Conservation (phyloP, 2,888 invertebrate genomes). For the Falcaria lacertinaria region DNA sequence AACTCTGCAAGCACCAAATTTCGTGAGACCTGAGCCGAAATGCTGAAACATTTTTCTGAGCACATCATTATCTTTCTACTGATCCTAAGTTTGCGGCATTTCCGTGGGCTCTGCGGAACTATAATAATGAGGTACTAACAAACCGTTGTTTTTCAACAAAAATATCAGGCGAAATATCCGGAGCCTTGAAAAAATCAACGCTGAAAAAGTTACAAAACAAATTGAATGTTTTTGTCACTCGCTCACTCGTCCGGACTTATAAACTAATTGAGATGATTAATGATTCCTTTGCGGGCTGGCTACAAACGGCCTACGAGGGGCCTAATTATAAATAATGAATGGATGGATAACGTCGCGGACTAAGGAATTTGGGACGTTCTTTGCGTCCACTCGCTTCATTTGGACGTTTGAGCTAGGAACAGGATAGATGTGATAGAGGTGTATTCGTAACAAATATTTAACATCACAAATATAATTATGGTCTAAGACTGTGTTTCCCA, state of each 20-base stretch:
- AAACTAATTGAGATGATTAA: constrained; percentile 58
- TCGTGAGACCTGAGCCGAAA: too few relatives aligned
- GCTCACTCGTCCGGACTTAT: constrained; percentile 20
- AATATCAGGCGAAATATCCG: neutral
- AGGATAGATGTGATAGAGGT: constrained; percentile 1
- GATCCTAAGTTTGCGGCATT: neutral
- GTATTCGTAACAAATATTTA: too few relatives aligned
- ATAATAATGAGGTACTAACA: neutral
- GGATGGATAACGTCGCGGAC: constrained; percentile 20
- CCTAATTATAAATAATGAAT: constrained; percentile 68
- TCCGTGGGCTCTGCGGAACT: neutral
- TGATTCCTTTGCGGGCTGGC: constrained; percentile 35
- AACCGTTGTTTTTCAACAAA: neutral
- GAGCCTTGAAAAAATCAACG: neutral
- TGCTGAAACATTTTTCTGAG: too few relatives aligned
- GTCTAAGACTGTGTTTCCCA: too few relatives aligned
- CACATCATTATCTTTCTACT: neutral
- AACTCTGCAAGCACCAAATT: too few relatives aligned
- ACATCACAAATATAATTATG: too few relatives aligned
- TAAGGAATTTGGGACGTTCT: constrained; percentile 1
- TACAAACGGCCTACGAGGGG: constrained; percentile 28
- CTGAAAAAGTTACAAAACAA: constrained; percentile 2
- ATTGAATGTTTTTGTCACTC: constrained; percentile 23
- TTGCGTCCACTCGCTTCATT: constrained; percentile 4
- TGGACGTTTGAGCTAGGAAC: neutral